Evolutionary conservation across 1,140 invertebrate genomes (phyloP), one percentile per base, ranked within the genome.

Genomic region (Phthorimaea operculella): DNA sequence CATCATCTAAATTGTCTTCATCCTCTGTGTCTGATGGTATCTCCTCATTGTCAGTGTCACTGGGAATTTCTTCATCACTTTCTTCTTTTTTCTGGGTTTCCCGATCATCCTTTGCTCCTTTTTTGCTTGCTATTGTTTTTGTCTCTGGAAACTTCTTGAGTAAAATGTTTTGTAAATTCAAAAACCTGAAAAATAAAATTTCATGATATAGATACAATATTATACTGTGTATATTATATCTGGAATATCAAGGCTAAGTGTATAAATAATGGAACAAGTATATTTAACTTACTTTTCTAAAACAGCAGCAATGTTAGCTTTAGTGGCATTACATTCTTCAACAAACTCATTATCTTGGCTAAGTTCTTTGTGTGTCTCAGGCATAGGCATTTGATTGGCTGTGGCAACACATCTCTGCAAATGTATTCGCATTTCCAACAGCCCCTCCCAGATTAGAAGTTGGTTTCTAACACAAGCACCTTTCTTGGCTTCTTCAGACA

Each of bases 391-490:
- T 69, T 90, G 90, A 82, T 97, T 97, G 3, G 90, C 89, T 18
- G 87, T 87, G 48, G 87, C 74, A 33, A 96, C 72, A 67, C 91
- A 89, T 77, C 95, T 94, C 74, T 97, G 95, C 4, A 96, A 75
- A 68, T 93, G 92, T 60, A 97, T 97, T 62, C 95, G 87, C 67
- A 90, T 86, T 80, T 97, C 94, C 14, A 97, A 70, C 1, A 97
- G 74, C 57, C 87, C 90, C 77, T 97, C 95, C 93, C 94, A 97
- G 0, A 96, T 70, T 57, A 88, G 85, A 11, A 94, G 70, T 72
- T 96, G 94, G 74, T 91, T 92, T 79, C 89, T 88, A 1, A 95
- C 90, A 71, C 90, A 90, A n/a, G 87, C 82, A 33, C 92, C 93
- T 85, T 94, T 96, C 66, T 92, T 90, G 3, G 92, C 86, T 71